A percentile compares a stretch with the other conserved stretches of the same genome.
These are phyloP conservation scores for Podotricha telesiphe DNA, from an alignment of 2,888 invertebrate genomes.

Conservation along the genomic window DNA sequence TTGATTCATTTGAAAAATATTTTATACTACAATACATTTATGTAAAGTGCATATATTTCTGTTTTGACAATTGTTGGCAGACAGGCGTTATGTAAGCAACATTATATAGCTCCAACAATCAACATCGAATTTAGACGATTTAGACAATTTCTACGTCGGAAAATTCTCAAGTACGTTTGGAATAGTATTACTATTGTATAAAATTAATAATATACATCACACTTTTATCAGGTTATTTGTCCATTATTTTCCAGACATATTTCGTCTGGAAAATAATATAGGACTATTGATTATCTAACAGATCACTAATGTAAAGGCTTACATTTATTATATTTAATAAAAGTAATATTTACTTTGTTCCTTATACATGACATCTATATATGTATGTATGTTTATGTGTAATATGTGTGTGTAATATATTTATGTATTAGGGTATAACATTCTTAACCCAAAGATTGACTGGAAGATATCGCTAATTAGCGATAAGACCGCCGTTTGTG, in stretches of 20 bases:
- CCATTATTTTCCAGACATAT: not conserved
- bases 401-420: no score
- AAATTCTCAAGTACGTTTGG: not conserved
- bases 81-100: slow-evolving; percentile 15
- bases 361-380: no score
- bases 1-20: no score
- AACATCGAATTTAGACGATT: slow-evolving; percentile 1
- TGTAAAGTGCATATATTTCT: slow-evolving; percentile 3
- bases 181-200: not conserved
- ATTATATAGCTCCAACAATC: not conserved
- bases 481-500: no score
- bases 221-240: not conserved
- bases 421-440: no score
- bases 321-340: not conserved
- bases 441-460: no score
- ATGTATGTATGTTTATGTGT: no score
- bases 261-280: no score
- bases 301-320: not conserved
- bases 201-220: not conserved
- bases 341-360: no score
- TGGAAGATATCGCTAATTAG: no score
- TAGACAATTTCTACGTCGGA: not conserved
- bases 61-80: slow-evolving; percentile 7
- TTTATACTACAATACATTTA: not conserved
- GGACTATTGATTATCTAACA: not conserved